phyloP scores from a whole-genome alignment of 2,888 invertebrate species.

The Epinotia nisella region DNA sequence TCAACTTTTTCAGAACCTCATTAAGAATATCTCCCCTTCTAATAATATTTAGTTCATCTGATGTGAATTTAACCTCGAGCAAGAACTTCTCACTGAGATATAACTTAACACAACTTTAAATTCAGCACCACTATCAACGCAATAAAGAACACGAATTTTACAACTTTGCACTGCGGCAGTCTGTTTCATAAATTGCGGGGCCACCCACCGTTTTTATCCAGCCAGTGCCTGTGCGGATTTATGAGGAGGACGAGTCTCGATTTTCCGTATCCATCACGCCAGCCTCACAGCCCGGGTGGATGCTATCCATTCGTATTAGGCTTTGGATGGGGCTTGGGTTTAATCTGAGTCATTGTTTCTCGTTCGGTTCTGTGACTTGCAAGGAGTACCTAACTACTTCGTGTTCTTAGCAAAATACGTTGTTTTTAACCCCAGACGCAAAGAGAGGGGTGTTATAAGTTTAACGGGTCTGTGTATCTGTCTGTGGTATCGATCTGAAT shows the following conservation, averaged over 20 bases:
- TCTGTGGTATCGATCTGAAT: too few relatives aligned
- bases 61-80: not conserved
- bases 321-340: slow-evolving; percentile 38
- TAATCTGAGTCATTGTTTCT: slow-evolving; percentile 24
- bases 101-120: not conserved
- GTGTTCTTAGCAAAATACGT: too few relatives aligned
- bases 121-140: not conserved
- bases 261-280: slow-evolving; percentile 60
- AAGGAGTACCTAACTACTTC: not conserved
- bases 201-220: slow-evolving; percentile 59
- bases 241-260: slow-evolving; percentile 49
- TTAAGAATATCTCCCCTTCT: not conserved
- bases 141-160: slow-evolving; percentile 12
- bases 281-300: slow-evolving; percentile 49
- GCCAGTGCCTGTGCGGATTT: slow-evolving; percentile 52
- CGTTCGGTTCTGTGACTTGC: not conserved
- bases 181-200: slow-evolving; percentile 61
- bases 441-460: too few relatives aligned
- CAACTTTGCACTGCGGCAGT: slow-evolving; percentile 32
- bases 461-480: too few relatives aligned
- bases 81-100: not conserved
- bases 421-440: too few relatives aligned
- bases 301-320: slow-evolving; percentile 54
- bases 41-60: not conserved
- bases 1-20: not conserved